phyloP scores from a whole-genome alignment of 2,113 vertebrate species.

The Hyaena hyaena region DNA sequence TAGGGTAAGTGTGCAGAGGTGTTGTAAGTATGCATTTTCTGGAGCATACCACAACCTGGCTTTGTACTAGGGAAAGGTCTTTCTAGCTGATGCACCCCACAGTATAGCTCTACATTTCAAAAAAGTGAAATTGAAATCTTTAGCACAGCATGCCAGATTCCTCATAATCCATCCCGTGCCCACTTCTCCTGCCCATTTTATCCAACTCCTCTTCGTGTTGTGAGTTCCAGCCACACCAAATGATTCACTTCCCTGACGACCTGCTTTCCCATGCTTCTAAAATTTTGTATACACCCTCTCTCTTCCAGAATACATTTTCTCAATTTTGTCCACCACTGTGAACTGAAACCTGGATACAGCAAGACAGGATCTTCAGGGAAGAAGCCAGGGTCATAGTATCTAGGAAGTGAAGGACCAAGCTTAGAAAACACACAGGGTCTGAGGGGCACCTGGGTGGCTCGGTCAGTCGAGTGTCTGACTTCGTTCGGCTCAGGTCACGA shows the following conservation, averaged over 20 bases:
- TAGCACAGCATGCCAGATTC: neutral
- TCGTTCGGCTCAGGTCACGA: too few relatives aligned
- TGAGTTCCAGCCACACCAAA: neutral
- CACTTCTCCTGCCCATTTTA: neutral
- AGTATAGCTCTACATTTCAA: too few relatives aligned
- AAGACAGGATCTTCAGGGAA: neutral
- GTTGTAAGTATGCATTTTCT: neutral
- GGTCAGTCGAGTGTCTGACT: too few relatives aligned
- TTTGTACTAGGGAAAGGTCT: too few relatives aligned
- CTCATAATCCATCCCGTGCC: neutral
- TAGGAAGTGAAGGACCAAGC: neutral
- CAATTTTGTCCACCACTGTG: neutral
- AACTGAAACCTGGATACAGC: neutral
- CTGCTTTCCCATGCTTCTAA: neutral
- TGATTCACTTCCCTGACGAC: neutral
- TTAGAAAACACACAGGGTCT: neutral
- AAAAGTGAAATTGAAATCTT: neutral
- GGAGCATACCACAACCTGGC: neutral
- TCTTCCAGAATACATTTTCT: neutral
- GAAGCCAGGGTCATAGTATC: neutral
- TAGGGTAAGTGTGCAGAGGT: neutral
- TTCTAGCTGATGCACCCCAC: neutral
- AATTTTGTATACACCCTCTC: neutral
- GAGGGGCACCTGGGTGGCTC: too few relatives aligned
- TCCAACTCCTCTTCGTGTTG: neutral